phyloP scores from a whole-genome alignment of 2,797 vertebrate species.

The Chromobotia macracanthus region DNA sequence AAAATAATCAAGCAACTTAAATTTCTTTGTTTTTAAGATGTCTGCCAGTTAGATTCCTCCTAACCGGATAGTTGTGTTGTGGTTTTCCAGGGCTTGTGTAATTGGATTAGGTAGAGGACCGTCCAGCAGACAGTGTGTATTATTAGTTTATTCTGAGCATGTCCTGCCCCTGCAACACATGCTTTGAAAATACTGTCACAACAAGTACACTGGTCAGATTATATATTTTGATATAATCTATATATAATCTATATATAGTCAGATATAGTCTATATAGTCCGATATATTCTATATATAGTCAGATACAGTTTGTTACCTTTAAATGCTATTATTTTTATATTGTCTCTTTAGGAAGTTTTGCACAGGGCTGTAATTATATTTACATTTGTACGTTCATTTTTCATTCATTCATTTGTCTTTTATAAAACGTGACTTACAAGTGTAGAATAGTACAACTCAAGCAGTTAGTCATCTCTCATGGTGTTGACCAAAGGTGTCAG shows the following conservation, averaged over 20 bases:
- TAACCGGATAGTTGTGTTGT: neutral
- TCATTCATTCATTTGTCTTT: neutral
- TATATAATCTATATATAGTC: too few relatives aligned
- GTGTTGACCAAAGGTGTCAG: neutral
- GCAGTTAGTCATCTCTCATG: neutral
- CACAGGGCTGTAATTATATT: neutral
- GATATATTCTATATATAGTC: too few relatives aligned
- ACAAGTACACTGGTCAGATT: neutral
- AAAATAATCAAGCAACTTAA: neutral
- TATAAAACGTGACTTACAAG: neutral
- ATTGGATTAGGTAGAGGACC: conserved; percentile 24
- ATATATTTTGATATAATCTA: too few relatives aligned
- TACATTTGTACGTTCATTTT: neutral
- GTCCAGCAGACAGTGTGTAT: conserved; percentile 31
- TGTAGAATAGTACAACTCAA: neutral
- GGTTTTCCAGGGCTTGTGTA: neutral
- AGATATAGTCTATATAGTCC: too few relatives aligned
- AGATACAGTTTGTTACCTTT: neutral
- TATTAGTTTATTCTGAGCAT: conserved; percentile 37
- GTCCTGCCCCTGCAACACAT: conserved; percentile 1
- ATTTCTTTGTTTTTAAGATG: neutral
- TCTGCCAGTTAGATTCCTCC: neutral
- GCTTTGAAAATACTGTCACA: conserved; percentile 17
- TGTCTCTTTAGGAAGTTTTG: neutral
- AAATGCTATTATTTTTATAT: neutral